Evolutionary conservation across 2,888 invertebrate species (phyloP).

Genomic region (Dermolepida albohirtum): DNA sequence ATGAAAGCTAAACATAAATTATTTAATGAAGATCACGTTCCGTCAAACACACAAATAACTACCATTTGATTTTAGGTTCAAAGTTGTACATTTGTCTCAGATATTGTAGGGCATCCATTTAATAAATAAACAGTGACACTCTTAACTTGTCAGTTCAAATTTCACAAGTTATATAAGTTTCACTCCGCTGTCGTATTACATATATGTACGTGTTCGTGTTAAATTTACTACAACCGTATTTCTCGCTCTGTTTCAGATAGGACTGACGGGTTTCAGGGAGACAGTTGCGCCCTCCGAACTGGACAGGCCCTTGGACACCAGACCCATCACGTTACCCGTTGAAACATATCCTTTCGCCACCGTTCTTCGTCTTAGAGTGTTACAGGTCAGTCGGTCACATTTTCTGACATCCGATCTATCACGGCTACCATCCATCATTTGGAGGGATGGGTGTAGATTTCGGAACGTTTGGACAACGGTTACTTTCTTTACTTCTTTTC

Average conservation of each 20-base stretch:
- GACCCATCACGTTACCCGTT: slow-evolving; percentile 49
- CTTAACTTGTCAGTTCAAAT: slow-evolving; percentile 17
- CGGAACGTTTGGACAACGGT: neutral
- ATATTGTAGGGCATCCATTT: no score
- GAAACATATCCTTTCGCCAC: slow-evolving; percentile 72
- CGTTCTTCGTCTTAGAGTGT: slow-evolving; percentile 69
- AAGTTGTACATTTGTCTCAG: no score
- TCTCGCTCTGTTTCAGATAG: slow-evolving; percentile 64
- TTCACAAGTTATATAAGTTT: neutral
- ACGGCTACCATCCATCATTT: slow-evolving; percentile 6
- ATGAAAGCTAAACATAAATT: no score
- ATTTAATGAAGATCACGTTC: no score
- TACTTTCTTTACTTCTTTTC: neutral
- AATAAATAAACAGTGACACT: no score
- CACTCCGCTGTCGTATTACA: neutral
- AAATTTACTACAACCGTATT: slow-evolving; percentile 8
- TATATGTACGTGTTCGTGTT: neutral
- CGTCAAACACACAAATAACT: no score
- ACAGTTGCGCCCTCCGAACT: slow-evolving; percentile 68
- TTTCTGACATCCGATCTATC: slow-evolving; percentile 16
- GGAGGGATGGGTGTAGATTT: neutral
- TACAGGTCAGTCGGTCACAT: slow-evolving; percentile 65
- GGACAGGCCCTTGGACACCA: slow-evolving; percentile 51
- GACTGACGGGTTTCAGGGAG: slow-evolving; percentile 69
- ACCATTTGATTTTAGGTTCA: no score